Conservation (phyloP, 2,797 vertebrate genomes). For the Schizopygopsis malacanthus region DNA sequence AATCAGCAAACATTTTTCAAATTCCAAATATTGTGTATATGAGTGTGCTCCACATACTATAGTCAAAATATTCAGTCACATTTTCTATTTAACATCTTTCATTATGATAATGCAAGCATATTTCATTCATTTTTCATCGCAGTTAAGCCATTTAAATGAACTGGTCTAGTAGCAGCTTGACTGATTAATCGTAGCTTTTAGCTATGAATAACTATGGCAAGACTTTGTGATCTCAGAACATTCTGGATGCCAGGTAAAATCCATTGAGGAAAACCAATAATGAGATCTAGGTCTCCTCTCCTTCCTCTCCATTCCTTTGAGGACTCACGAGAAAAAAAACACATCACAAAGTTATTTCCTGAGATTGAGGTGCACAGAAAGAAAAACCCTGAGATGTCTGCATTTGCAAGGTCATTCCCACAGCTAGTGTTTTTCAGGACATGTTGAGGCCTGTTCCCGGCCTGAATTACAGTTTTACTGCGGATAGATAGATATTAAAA, state of each 20-base stretch:
- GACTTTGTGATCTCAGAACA: conserved; percentile 24
- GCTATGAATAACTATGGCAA: conserved; percentile 1
- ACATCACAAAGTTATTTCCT: conserved; percentile 28
- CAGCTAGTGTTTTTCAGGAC: conserved; percentile 4
- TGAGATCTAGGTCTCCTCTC: conserved; percentile 41
- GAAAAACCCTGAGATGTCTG: conserved; percentile 14
- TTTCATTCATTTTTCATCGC: neutral
- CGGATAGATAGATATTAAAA: neutral
- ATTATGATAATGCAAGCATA: neutral
- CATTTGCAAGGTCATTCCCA: conserved; percentile 31
- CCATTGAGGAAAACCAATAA: conserved; percentile 41
- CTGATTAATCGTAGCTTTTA: conserved; percentile 7
- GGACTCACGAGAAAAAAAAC: conserved; percentile 5
- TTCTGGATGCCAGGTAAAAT: conserved; percentile 28
- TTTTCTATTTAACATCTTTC: neutral
- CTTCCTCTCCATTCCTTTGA: conserved; percentile 9
- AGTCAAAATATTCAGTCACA: neutral
- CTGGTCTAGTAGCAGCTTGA: conserved; percentile 3
- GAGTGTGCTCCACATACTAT: neutral
- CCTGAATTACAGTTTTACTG: neutral
- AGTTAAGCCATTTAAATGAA: conserved; percentile 11
- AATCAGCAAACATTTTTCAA: neutral
- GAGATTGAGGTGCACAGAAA: conserved; percentile 25
- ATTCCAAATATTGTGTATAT: neutral
- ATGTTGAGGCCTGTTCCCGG: conserved; percentile 44